Conservation (phyloP, 2,888 invertebrate species). For the Athalia rosae region DNA sequence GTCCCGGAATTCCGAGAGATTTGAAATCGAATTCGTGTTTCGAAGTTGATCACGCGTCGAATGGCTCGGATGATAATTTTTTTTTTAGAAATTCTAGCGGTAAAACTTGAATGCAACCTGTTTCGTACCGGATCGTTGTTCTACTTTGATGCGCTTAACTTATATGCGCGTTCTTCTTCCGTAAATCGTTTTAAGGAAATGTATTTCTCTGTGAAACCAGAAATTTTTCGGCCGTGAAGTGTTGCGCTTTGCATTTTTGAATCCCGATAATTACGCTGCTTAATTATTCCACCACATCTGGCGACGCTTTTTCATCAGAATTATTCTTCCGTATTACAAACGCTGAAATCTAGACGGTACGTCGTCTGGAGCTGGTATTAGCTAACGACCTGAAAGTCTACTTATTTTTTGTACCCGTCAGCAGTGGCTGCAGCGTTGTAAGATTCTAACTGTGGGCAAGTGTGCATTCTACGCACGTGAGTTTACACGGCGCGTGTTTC, state of each 20-base stretch:
- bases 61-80: slow-evolving; percentile 5
- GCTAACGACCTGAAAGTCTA: slow-evolving; percentile 43
- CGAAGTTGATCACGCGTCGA: not conserved
- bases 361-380: not conserved
- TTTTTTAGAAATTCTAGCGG: slow-evolving; percentile 24
- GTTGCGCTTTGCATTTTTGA: too few relatives aligned
- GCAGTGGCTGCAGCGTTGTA: not conserved
- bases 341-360: not conserved
- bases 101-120: slow-evolving; percentile 29
- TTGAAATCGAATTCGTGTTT: not conserved
- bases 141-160: slow-evolving; percentile 5
- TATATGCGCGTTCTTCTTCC: not conserved
- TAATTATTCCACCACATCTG: not conserved
- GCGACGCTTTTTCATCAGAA: not conserved
- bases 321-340: not conserved
- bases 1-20: not conserved
- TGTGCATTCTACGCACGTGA: not conserved
- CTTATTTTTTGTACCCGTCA: slow-evolving; percentile 18
- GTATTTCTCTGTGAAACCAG: not conserved
- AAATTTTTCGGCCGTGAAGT: not conserved
- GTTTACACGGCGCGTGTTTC: too few relatives aligned
- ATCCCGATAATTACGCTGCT: too few relatives aligned
- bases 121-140: slow-evolving; percentile 16
- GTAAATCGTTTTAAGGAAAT: not conserved
- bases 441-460: not conserved